Conservation (phyloP, 2,888 invertebrate genomes). For the Drosophila mayaguana region DNA sequence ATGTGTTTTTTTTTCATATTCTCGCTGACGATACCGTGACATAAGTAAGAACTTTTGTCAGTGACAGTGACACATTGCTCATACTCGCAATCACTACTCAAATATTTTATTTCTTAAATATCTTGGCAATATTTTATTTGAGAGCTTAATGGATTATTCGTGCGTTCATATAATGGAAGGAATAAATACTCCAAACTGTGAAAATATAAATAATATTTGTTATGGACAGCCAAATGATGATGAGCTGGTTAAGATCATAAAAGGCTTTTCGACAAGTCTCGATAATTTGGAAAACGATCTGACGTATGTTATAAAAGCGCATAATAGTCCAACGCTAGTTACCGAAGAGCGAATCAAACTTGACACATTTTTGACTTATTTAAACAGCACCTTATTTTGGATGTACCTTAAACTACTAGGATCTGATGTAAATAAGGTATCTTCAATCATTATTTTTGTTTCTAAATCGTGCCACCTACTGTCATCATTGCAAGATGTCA, state of each 20-base stretch:
- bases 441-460: background rate
- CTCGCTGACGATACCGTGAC: too few species aligned
- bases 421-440: slow-evolving; percentile 48
- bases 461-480: too few species aligned
- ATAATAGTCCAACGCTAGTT: slow-evolving; percentile 5
- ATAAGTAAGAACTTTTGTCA: too few species aligned
- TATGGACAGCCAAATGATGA: background rate
- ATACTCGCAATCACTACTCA: too few species aligned
- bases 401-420: slow-evolving; percentile 60
- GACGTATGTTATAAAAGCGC: slow-evolving; percentile 20
- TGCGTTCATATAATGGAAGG: background rate
- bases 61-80: too few species aligned
- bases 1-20: too few species aligned
- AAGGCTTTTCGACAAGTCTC: slow-evolving; percentile 37
- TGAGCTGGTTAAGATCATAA: slow-evolving; percentile 23
- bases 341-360: slow-evolving; percentile 55
- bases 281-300: slow-evolving; percentile 56
- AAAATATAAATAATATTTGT: background rate
- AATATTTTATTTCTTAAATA: too few species aligned
- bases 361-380: slow-evolving; percentile 57
- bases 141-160: background rate
- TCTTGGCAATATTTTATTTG: background rate
- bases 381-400: slow-evolving; percentile 61
- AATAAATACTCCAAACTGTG: background rate
- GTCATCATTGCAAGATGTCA: too few species aligned